Evolutionary conservation across 2,888 invertebrate species (phyloP), one percentile per base, ranked within the genome.

Genomic region (Drosophila stalkeri): DNA sequence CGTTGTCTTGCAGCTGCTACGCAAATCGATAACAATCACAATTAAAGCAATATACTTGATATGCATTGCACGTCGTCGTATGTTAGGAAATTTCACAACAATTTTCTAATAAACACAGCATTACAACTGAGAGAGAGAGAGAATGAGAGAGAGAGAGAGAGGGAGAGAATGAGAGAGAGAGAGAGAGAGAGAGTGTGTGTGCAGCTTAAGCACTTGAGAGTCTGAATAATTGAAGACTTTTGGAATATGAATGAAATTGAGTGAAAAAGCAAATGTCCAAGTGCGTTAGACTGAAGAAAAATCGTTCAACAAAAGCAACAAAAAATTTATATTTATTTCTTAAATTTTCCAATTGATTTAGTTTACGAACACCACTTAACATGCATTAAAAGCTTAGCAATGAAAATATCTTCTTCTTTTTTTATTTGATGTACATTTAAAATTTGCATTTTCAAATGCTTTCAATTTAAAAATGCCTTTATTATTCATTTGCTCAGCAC

Each of bases 1-100:
- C 14, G 12, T 9, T 14, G n/a, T 27, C 27, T 31, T 9, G 18
- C 37, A 60, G 35, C 27, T 60, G 47, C 23, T 18, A 27, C 23
- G 46, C 59, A 60, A 49, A 60, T 59, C 59, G 59, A 59, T 59
- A 46, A n/a, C 55, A 64, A 23, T 63, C 20, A 37, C 35, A 52
- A 27, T 64, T 39, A 41, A 41, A 39, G 39, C 27, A 14, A 16
- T 6, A 31, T 16, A 41, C 49, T 60, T 60, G 60, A 41, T 20
- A 60, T 49, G 31, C 60, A 39, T 7, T 39, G 49, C 60, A 60
- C 49, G 60, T 41, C 31, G 27, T 16, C 39, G 49, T 16, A 41
- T 49, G 60, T 60, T 60, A 39, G 49, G 20, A 60, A 49, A 39
- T 41, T 39, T 39, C 49, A 16, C 20, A 49, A 7, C 49, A 39